A percentile compares a stretch with the other conserved stretches of the same genome.
These are phyloP conservation scores for Pseudococcus viburni DNA, from an alignment of 2,888 invertebrate species.

Conservation along the genomic window DNA sequence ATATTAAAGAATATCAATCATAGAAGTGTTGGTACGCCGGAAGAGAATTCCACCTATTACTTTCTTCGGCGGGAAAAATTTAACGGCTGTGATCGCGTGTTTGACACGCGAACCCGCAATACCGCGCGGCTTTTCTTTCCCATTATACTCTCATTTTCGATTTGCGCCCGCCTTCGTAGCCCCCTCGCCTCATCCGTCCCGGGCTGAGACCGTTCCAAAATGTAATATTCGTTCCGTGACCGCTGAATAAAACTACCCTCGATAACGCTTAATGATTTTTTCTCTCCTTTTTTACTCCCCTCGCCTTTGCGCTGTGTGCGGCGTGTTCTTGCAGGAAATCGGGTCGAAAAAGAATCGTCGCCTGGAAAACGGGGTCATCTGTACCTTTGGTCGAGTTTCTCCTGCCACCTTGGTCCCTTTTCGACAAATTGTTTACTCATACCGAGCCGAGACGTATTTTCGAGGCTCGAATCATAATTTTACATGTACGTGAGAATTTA, in stretches of 20 bases:
- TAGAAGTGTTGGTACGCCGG: constrained; percentile 63
- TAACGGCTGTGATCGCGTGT: constrained; percentile 58
- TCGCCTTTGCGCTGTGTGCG: not conserved
- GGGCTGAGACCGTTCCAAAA: not conserved
- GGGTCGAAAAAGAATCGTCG: constrained; percentile 26
- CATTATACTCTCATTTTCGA: constrained; percentile 43
- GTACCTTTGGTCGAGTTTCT: not conserved
- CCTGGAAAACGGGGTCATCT: not conserved
- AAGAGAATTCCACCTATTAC: constrained; percentile 61
- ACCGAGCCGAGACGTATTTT: not conserved
- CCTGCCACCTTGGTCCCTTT: not conserved
- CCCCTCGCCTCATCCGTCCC: not conserved
- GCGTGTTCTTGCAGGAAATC: not conserved
- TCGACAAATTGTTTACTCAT: not conserved
- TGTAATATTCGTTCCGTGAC: constrained; percentile 60
- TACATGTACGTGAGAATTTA: not conserved
- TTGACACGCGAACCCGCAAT: constrained; percentile 63
- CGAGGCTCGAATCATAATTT: not conserved
- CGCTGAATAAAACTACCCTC: constrained; percentile 23
- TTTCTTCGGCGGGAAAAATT: constrained; percentile 44
- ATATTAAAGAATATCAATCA: constrained; percentile 61
- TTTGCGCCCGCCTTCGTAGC: constrained; percentile 8
- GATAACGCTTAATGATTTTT: constrained; percentile 56
- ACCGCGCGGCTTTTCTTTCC: constrained; percentile 32
- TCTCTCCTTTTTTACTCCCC: not conserved